Evolutionary conservation across 2,797 vertebrate species (phyloP).

Genomic region (Chiroxiphia lanceolata): DNA sequence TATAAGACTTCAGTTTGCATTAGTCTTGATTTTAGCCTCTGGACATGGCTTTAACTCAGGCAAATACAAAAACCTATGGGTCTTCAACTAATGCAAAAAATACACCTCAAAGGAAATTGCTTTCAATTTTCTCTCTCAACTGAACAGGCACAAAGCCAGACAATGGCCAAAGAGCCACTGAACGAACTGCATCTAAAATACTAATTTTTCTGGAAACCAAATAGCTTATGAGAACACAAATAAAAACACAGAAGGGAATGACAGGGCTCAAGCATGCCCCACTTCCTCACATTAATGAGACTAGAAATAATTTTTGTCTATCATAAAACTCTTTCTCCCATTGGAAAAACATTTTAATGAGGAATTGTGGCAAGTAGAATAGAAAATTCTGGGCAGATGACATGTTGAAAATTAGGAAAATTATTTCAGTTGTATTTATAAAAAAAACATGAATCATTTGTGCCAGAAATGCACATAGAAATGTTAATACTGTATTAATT

Average conservation of each 20-base stretch:
- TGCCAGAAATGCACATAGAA: background rate
- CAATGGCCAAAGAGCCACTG: background rate
- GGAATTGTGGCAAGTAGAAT: background rate
- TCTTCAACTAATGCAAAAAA: slow-evolving; percentile 6
- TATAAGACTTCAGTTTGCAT: slow-evolving; percentile 40
- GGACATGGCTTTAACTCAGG: slow-evolving; percentile 16
- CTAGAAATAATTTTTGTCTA: background rate
- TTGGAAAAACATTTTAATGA: slow-evolving; percentile 7
- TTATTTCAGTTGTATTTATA: background rate
- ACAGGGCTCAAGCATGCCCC: background rate
- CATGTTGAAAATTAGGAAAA: slow-evolving; percentile 10
- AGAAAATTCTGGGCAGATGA: background rate
- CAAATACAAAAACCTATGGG: background rate
- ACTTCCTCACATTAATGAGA: background rate
- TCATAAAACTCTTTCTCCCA: background rate
- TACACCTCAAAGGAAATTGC: slow-evolving; percentile 32
- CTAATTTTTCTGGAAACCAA: background rate
- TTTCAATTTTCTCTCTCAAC: slow-evolving; percentile 37
- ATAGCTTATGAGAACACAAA: background rate
- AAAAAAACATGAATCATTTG: background rate
- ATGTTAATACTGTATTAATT: background rate
- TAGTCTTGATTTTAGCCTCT: slow-evolving; percentile 51
- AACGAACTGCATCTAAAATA: slow-evolving; percentile 3
- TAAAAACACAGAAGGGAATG: background rate
- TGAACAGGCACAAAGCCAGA: background rate